A percentile compares a stretch with the other conserved stretches of the same genome.
Evolutionary conservation across 2,113 vertebrate species (phyloP).

Genomic region (Megaceryle torquata): DNA sequence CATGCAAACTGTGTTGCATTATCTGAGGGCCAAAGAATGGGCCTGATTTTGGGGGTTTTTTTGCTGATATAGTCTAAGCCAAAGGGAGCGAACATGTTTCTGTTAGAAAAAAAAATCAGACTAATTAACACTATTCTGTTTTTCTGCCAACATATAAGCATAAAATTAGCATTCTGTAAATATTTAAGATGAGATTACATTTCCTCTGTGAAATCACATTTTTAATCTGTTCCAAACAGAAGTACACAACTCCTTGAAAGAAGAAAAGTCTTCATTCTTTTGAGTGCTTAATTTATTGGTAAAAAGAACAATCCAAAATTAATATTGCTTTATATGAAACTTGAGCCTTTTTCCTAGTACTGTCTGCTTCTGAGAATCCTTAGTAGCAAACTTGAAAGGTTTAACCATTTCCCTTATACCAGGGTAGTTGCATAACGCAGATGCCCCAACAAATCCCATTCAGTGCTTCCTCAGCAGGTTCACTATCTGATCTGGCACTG

Average conservation of each 20-base stretch:
- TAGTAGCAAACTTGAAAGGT: background rate
- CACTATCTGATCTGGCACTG: background rate
- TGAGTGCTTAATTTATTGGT: background rate
- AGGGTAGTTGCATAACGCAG: background rate
- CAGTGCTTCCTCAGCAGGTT: background rate
- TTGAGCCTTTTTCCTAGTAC: background rate
- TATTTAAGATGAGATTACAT: conserved; percentile 42
- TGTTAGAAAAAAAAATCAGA: conserved; percentile 10
- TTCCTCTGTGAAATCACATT: conserved; percentile 5
- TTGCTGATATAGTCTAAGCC: background rate
- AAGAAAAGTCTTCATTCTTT: background rate
- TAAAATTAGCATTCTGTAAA: conserved; percentile 51
- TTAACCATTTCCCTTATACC: background rate
- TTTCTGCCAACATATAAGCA: conserved; percentile 12
- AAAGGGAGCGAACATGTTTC: background rate
- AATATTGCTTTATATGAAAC: background rate
- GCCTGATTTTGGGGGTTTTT: background rate
- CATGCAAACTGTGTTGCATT: background rate
- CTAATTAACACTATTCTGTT: conserved; percentile 40
- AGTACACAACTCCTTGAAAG: background rate
- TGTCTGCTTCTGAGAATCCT: background rate
- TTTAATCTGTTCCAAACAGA: conserved; percentile 19
- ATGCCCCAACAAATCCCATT: background rate
- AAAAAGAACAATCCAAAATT: background rate
- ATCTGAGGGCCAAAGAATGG: background rate